Base-by-base conservation (phyloP, 1,140 invertebrate species). In the Episyrphus balteatus region DNA sequence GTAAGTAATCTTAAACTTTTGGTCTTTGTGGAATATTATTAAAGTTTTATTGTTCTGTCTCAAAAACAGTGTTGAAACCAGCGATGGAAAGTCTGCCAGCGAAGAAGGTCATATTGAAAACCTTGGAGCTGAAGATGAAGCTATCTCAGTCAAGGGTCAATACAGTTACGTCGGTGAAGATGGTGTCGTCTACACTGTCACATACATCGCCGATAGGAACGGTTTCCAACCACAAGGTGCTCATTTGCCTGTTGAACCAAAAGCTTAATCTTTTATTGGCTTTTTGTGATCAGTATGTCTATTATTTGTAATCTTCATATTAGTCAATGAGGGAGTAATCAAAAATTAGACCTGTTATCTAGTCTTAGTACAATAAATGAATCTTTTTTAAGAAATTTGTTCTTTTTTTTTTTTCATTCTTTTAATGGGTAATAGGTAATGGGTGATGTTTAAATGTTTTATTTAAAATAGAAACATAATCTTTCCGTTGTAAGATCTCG, bases 161-260 rank as follows among this genome's bases (percentile, higher is more conserved):
- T 84, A 79, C 73, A 73, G 71, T 39, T 85, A 79, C 60, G 65
- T 75, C 1, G 74, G 72, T 17, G 72, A 74, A 19, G 79, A 84
- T 55, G 82, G 81, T 18, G 70, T 71, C 17, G 69, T 72, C 5
- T 73, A 78, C 49, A 70, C 73, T 3, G 67, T 83, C 15, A 77
- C 64, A 17, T 84, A 80, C 64, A 61, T 74, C 26, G 82, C 83
- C 18, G 80, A 83, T 58, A 80, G 84, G 62, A 82, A 83, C 52
- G 84, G 84, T 18, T 87, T 81, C 75, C 79, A 79, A 48, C 80
- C 83, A 9, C 42, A 69, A 46, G 79, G 78, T 13, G 75, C 68
- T 18, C 77, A 81, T 65, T 53, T 82, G 15, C 63, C 63, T 18
- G 61, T 64, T 32, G 80, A 82, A 17, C 56, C 61, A 3, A 34